Percentiles rank a stretch among this genome's conserved stretches.
Conservation (phyloP, 2,113 vertebrate species). For the Brachyhypopomus gauderio region DNA sequence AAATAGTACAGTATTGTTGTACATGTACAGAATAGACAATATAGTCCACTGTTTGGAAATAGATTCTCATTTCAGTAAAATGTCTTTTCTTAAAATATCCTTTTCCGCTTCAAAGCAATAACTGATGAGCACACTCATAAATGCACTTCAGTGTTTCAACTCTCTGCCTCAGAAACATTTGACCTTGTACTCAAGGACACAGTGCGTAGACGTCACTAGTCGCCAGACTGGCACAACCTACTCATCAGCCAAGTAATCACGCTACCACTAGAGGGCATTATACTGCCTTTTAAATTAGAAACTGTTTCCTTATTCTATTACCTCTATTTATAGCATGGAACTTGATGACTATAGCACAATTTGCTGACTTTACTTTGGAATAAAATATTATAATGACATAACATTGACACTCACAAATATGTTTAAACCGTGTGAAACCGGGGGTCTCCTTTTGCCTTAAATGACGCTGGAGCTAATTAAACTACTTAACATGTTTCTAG, state of each 20-base stretch:
- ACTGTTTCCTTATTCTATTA: constrained; percentile 20
- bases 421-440: not conserved
- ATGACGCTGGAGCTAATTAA: not conserved
- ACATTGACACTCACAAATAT: constrained; percentile 26
- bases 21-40: not conserved
- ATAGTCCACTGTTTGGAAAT: not conserved
- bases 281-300: constrained; percentile 5
- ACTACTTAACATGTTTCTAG: not conserved
- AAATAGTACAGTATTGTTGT: no score
- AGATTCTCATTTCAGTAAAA: not conserved
- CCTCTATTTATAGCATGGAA: constrained; percentile 34
- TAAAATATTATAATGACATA: constrained; percentile 21
- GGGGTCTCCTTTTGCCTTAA: not conserved
- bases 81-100: not conserved
- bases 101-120: not conserved
- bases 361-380: constrained; percentile 33
- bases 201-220: constrained; percentile 53
- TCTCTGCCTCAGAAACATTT: constrained; percentile 51
- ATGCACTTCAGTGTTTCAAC: constrained; percentile 50
- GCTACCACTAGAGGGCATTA: constrained; percentile 53
- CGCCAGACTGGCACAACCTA: constrained; percentile 35
- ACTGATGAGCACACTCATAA: constrained; percentile 13
- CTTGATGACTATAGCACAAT: constrained; percentile 33
- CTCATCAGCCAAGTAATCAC: not conserved
- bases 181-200: constrained; percentile 62